Percentiles rank a stretch among this genome's conserved stretches.
Evolutionary conservation across 2,113 vertebrate genomes (phyloP).

Genomic region (Mugil cephalus): DNA sequence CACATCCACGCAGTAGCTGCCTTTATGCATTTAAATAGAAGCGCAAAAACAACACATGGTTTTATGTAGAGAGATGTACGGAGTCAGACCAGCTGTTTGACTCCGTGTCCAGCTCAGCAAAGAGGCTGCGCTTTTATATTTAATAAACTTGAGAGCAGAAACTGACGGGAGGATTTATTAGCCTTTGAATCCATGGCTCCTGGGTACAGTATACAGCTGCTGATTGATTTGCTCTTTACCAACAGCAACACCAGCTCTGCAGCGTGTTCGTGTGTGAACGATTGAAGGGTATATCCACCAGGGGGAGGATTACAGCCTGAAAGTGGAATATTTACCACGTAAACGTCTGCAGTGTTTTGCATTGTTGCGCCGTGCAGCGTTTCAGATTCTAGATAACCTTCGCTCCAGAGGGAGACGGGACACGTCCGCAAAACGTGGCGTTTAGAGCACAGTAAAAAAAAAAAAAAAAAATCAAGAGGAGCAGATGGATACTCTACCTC

Average conservation of each 20-base stretch:
- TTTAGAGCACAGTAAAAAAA: not conserved
- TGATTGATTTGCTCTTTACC: not conserved
- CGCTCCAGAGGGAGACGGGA: no score
- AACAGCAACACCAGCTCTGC: not conserved
- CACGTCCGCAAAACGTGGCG: not conserved
- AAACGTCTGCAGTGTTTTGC: not conserved
- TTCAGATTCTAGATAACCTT: no score
- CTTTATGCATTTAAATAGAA: not conserved
- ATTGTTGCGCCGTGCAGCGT: not conserved
- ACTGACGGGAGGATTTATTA: not conserved
- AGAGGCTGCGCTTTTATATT: not conserved
- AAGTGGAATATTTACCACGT: not conserved
- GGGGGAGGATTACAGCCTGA: not conserved
- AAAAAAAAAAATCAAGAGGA: constrained; percentile 8
- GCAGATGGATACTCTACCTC: constrained; percentile 85
- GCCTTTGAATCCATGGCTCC: no score
- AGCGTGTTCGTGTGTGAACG: not conserved
- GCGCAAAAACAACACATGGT: not conserved
- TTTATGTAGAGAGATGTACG: not conserved
- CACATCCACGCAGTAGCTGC: no score
- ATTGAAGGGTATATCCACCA: not conserved
- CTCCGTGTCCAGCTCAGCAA: not conserved
- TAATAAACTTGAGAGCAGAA: not conserved
- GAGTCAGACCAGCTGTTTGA: not conserved
- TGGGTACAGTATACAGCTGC: not conserved